These are phyloP conservation scores for Salpingus planirostris DNA, from an alignment of 2,888 invertebrate species.

Conservation along the genomic window DNA sequence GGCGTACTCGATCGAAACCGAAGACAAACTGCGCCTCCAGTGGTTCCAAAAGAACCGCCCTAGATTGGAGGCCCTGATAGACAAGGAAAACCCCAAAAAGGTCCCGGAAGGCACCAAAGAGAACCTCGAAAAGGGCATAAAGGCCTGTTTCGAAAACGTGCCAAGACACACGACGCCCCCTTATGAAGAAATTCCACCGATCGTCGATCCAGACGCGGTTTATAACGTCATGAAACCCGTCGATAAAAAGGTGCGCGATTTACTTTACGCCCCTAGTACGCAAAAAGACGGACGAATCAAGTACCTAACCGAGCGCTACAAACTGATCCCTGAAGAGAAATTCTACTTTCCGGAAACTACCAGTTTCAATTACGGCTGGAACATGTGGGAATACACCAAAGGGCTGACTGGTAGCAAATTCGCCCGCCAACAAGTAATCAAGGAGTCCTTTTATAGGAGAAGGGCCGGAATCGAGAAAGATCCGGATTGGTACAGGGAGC, in stretches of 20 bases:
- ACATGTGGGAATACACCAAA: conserved; percentile 42
- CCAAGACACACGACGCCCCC: conserved; percentile 18
- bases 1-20: conserved; percentile 29
- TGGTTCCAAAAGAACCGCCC: conserved; percentile 38
- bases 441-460: conserved; percentile 50
- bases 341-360: conserved; percentile 46
- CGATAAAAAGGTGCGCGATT: too few species aligned
- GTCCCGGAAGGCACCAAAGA: conserved; percentile 29
- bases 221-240: conserved; percentile 45
- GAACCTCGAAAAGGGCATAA: conserved; percentile 20
- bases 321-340: conserved; percentile 48
- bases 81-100: conserved; percentile 21
- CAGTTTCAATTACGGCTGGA: conserved; percentile 53
- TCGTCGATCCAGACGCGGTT: conserved; percentile 19
- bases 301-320: conserved; percentile 45
- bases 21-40: conserved; percentile 31
- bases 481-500: conserved; percentile 47
- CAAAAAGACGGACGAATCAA: conserved; percentile 42
- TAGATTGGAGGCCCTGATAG: conserved; percentile 28
- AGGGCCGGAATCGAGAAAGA: conserved; percentile 48
- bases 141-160: conserved; percentile 22
- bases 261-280: too few species aligned
- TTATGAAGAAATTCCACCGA: conserved; percentile 16
- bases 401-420: conserved; percentile 33
- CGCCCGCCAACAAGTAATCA: conserved; percentile 46